Conservation (phyloP, 2,113 vertebrate species). For the Pedetes capensis region DNA sequence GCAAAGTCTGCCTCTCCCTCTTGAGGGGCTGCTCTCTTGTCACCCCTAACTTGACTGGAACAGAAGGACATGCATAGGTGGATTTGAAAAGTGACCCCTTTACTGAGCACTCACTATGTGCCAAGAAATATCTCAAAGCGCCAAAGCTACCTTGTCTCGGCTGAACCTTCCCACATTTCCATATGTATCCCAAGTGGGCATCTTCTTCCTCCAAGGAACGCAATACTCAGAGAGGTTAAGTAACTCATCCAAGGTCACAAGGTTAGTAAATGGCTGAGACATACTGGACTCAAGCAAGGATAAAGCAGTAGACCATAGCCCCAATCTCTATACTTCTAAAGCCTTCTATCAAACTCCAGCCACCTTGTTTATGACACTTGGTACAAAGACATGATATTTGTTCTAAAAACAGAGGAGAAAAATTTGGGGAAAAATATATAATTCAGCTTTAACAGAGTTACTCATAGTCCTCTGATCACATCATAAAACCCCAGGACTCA, state of each 20-base stretch:
- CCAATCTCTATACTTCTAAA: neutral
- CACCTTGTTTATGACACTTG: neutral
- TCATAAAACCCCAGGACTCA: neutral
- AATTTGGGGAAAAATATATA: neutral
- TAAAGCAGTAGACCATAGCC: neutral
- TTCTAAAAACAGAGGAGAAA: slow-evolving; percentile 6
- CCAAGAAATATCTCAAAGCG: neutral
- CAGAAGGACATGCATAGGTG: neutral
- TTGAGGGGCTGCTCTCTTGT: neutral
- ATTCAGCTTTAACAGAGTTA: neutral
- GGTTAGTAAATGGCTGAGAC: neutral
- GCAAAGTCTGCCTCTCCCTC: neutral
- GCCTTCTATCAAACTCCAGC: neutral
- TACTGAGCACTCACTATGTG: neutral
- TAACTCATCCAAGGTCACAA: neutral
- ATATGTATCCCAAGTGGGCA: neutral
- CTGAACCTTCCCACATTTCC: neutral
- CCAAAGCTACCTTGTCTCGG: rapidly evolving
- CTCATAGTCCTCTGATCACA: neutral
- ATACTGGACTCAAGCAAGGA: neutral
- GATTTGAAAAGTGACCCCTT: neutral
- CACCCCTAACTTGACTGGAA: neutral
- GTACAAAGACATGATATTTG: neutral
- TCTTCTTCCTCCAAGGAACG: neutral
- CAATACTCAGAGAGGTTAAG: neutral